Percentiles rank a stretch among this genome's conserved stretches.
phyloP scores from a whole-genome alignment of 1,140 invertebrate species.

The Drosophila rhopaloa region DNA sequence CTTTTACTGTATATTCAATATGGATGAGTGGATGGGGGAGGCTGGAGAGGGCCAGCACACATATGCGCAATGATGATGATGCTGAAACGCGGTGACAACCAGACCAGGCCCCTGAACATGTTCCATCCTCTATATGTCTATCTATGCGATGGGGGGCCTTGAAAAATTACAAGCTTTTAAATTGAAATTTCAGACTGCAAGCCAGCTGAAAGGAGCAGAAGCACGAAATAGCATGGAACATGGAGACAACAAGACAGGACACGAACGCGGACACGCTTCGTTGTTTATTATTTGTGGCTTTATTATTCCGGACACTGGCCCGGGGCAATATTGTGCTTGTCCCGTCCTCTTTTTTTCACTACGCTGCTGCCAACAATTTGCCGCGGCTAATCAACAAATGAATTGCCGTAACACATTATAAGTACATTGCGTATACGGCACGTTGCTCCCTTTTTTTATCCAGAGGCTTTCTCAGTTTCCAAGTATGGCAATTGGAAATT shows the following conservation, averaged over 20 bases:
- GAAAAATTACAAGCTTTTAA: constrained; percentile 63
- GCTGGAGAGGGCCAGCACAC: background rate
- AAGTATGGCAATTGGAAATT: constrained; percentile 36
- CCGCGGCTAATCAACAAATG: constrained; percentile 70
- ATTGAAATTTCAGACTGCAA: constrained; percentile 71
- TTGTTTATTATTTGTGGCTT: constrained; percentile 61
- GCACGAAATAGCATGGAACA: constrained; percentile 20
- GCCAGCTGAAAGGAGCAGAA: constrained; percentile 13
- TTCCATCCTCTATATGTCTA: background rate
- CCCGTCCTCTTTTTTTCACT: constrained; percentile 1
- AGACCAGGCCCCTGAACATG: constrained; percentile 6
- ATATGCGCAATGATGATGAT: constrained; percentile 27
- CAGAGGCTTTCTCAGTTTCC: background rate
- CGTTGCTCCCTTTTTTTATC: constrained; percentile 9
- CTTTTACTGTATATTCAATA: constrained; percentile 36
- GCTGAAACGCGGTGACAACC: constrained; percentile 25
- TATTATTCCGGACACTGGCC: constrained; percentile 52
- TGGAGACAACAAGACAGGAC: constrained; percentile 26
- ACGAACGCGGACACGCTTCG: constrained; percentile 38
- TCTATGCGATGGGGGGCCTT: constrained; percentile 38
- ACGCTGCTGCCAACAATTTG: constrained; percentile 34
- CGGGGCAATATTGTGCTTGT: constrained; percentile 34
- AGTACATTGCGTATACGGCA: constrained; percentile 59
- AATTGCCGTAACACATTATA: constrained; percentile 58
- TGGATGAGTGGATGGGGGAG: constrained; percentile 19